A percentile compares a stretch with the other conserved stretches of the same genome.
Evolutionary conservation across 2,888 invertebrate species (phyloP).

Genomic region (Hypomecis punctinalis): DNA sequence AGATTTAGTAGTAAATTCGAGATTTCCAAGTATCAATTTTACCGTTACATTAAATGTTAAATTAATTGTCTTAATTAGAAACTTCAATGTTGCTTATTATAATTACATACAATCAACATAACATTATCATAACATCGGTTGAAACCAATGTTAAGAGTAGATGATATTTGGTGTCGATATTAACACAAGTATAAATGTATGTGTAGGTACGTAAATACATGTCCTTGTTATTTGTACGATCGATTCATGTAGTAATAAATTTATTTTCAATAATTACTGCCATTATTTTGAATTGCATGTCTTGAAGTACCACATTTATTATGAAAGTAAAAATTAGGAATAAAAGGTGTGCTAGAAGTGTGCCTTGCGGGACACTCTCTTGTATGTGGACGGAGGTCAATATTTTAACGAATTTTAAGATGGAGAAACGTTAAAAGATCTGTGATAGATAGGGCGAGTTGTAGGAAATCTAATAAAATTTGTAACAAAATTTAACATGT

Average conservation of each 20-base stretch:
- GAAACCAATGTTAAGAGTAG: conserved; percentile 1
- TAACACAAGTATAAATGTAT: conserved; percentile 12
- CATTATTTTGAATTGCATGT: conserved; percentile 16
- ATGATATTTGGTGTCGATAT: conserved; percentile 15
- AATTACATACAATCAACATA: conserved; percentile 1
- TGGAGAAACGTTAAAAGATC: conserved; percentile 61
- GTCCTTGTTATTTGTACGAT: conserved; percentile 15
- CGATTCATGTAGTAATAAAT: conserved; percentile 12
- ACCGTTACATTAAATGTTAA: conserved; percentile 11
- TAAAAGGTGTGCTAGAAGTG: conserved; percentile 65
- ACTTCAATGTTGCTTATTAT: conserved; percentile 17
- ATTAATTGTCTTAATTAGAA: conserved; percentile 16
- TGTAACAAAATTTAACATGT: conserved; percentile 51
- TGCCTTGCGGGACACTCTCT: conserved; percentile 70
- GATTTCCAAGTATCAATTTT: conserved; percentile 38
- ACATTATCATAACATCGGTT: too few species aligned
- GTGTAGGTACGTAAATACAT: conserved; percentile 9
- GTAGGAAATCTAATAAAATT: conserved; percentile 54
- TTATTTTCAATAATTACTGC: conserved; percentile 17
- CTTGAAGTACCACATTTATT: conserved; percentile 16
- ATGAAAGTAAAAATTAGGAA: conserved; percentile 40
- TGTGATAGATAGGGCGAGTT: conserved; percentile 75
- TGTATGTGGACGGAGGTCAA: conserved; percentile 50
- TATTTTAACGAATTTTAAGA: conserved; percentile 53
- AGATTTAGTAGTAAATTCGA: background rate